These are phyloP conservation scores for Acronicta leporina DNA, from an alignment of 2,888 invertebrate genomes.

Conservation along the genomic window DNA sequence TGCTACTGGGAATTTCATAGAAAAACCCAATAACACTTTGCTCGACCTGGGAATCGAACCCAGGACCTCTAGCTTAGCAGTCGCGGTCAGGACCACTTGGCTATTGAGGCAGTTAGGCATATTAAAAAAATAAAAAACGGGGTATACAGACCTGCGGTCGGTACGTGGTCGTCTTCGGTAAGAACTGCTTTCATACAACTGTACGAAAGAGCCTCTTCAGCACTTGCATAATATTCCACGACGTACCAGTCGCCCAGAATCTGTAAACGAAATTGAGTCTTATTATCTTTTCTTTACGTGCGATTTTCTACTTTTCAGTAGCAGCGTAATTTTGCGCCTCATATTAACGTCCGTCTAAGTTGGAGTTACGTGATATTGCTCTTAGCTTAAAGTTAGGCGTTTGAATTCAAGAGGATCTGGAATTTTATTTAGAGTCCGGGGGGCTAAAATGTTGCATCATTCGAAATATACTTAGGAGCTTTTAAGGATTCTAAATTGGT, in stretches of 20 bases:
- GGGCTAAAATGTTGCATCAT: too few relatives aligned
- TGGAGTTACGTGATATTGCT: conserved; percentile 33
- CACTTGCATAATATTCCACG: conserved; percentile 96
- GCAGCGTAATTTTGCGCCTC: conserved; percentile 39
- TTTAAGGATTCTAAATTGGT: too few relatives aligned
- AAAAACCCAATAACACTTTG: too few relatives aligned
- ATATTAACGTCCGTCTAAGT: conserved; percentile 32
- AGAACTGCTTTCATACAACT: conserved; percentile 95
- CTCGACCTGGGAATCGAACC: too few relatives aligned
- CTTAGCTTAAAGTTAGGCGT: conserved; percentile 36
- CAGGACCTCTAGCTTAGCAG: too few relatives aligned
- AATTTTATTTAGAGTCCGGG: neutral
- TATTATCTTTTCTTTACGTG: fast-evolving
- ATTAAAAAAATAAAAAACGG: too few relatives aligned
- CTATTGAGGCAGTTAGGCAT: too few relatives aligned
- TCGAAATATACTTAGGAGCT: too few relatives aligned
- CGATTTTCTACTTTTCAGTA: conserved; percentile 12
- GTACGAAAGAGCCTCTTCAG: conserved; percentile 95
- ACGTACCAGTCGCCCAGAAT: conserved; percentile 95
- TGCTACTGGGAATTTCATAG: too few relatives aligned
- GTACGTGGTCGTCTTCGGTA: conserved; percentile 85
- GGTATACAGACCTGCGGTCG: conserved; percentile 72
- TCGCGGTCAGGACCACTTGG: too few relatives aligned
- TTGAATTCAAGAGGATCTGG: conserved; percentile 1
- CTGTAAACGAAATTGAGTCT: conserved; percentile 75